Conservation (phyloP, 2,888 invertebrate genomes). For the Aleiodes alternator region DNA sequence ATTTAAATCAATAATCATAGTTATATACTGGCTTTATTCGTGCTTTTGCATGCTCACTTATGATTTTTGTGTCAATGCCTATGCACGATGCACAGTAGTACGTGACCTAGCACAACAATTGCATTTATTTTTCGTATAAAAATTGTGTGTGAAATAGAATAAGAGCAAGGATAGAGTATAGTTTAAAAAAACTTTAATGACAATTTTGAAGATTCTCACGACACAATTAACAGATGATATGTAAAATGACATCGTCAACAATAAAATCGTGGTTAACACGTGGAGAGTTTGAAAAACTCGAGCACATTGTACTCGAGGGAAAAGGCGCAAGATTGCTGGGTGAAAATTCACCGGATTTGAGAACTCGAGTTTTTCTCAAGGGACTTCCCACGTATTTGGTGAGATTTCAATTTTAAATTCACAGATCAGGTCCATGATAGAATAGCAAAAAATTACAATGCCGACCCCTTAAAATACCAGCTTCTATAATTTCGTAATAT, state of each 20-base stretch:
- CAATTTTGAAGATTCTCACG: not conserved
- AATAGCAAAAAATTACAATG: too few species aligned
- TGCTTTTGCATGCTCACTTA: slow-evolving; percentile 18
- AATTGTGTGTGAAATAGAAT: not conserved
- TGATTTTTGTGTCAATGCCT: slow-evolving; percentile 35
- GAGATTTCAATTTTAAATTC: slow-evolving; percentile 38
- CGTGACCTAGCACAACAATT: slow-evolving; percentile 11
- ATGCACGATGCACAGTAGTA: slow-evolving; percentile 13
- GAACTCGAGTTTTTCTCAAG: slow-evolving; percentile 81
- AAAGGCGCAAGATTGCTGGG: slow-evolving; percentile 82
- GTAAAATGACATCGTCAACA: slow-evolving; percentile 76
- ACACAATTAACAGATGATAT: slow-evolving; percentile 54
- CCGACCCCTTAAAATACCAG: too few species aligned
- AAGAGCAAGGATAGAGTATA: not conserved
- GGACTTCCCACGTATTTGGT: slow-evolving; percentile 84
- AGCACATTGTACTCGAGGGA: slow-evolving; percentile 82
- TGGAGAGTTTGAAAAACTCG: slow-evolving; percentile 82
- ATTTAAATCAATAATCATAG: not conserved
- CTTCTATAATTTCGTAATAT: too few species aligned
- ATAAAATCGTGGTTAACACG: slow-evolving; percentile 78
- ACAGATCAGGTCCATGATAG: too few species aligned
- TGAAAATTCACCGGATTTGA: slow-evolving; percentile 80
- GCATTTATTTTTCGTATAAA: not conserved
- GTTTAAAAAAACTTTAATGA: not conserved
- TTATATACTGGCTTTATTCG: too few species aligned